Percentiles rank a stretch among this genome's conserved stretches.
Conservation (phyloP, 2,888 invertebrate species). For the Clunio marinus region DNA sequence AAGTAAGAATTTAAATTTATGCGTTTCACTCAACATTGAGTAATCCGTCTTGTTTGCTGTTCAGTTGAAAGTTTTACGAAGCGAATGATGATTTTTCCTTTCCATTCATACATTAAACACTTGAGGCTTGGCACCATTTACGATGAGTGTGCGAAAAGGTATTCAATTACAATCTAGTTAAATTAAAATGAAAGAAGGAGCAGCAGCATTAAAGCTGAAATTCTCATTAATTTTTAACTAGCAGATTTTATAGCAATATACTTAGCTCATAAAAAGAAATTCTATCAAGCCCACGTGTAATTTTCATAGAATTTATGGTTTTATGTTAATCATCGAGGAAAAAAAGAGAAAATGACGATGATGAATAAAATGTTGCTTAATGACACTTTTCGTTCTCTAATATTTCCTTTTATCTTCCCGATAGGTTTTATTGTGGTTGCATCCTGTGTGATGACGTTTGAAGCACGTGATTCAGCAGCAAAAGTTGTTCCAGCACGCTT, state of each 20-base stretch:
- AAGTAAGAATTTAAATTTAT: too few relatives aligned
- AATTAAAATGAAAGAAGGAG: not conserved
- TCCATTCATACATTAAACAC: too few relatives aligned
- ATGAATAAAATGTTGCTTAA: not conserved
- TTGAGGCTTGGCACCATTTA: not conserved
- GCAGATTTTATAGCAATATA: not conserved
- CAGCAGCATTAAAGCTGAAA: too few relatives aligned
- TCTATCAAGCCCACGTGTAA: too few relatives aligned
- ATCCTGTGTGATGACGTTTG: constrained; percentile 98
- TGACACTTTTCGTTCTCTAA: not conserved
- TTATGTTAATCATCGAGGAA: not conserved
- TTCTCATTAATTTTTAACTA: not conserved
- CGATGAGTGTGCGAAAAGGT: not conserved
- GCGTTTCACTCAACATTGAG: too few relatives aligned
- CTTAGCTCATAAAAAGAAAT: too few relatives aligned
- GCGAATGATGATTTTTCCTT: too few relatives aligned
- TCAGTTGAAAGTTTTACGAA: too few relatives aligned
- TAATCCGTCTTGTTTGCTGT: too few relatives aligned
- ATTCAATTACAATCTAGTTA: not conserved
- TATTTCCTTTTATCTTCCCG: constrained; percentile 36
- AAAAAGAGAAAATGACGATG: too few relatives aligned
- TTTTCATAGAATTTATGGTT: not conserved
- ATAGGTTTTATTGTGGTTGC: constrained; percentile 95
- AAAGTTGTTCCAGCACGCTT: constrained; percentile 80
- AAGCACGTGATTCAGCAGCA: constrained; percentile 90